phyloP scores from a whole-genome alignment of 1,140 invertebrate species.

The Trichonephila clavipes region DNA sequence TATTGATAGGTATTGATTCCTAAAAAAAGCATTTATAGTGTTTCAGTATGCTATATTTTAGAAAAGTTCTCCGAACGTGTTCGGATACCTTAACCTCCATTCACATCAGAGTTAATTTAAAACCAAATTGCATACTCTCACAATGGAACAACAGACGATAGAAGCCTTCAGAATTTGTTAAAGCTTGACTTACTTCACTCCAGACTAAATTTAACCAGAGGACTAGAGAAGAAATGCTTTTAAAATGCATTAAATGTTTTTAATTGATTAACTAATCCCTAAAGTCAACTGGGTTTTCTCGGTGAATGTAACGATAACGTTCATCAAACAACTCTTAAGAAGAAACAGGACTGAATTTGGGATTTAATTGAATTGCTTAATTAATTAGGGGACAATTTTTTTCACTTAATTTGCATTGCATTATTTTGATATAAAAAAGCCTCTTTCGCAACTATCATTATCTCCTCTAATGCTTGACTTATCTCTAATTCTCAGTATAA shows the following conservation, averaged over 20 bases:
- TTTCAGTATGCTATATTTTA: no score
- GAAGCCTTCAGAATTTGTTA: background rate
- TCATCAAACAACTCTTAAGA: conserved; percentile 8
- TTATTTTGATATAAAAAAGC: background rate
- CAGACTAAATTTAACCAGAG: background rate
- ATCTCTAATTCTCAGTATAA: background rate
- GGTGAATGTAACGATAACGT: background rate
- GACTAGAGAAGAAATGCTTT: background rate
- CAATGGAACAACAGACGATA: no score
- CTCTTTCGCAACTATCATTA: background rate
- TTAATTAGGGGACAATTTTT: background rate
- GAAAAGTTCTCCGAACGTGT: no score
- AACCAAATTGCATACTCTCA: no score
- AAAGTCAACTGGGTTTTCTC: conserved; percentile 40
- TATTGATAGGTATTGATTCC: no score
- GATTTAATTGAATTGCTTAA: conserved; percentile 38
- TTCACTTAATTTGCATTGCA: background rate
- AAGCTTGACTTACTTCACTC: background rate
- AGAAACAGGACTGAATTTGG: background rate
- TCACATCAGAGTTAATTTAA: no score
- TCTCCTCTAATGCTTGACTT: background rate
- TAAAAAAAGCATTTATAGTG: no score
- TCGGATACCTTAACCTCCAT: no score
- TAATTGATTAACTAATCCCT: conserved; percentile 50
- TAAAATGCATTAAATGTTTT: conserved; percentile 50